phyloP scores from a whole-genome alignment of 2,797 vertebrate genomes.

The Serranus cabrilla region DNA sequence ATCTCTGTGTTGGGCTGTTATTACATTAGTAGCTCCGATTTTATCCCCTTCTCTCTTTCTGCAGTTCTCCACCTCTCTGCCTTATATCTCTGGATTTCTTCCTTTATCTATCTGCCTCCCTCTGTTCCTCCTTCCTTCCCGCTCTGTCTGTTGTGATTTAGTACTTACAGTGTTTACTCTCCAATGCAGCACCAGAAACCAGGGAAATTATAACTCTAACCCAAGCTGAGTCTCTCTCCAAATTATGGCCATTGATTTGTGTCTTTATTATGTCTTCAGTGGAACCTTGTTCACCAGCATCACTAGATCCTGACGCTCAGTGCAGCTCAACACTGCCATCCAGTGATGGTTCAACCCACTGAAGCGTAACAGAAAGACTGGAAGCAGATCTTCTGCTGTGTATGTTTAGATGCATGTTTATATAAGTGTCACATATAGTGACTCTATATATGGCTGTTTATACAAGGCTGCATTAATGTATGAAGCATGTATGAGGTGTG shows the following conservation, averaged over 20 bases:
- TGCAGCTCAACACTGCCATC: constrained; percentile 87
- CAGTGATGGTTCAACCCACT: constrained; percentile 66
- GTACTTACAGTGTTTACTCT: constrained; percentile 78
- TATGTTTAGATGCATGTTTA: constrained; percentile 10
- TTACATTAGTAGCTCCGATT: constrained; percentile 79
- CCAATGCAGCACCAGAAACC: constrained; percentile 68
- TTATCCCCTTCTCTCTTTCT: constrained; percentile 59
- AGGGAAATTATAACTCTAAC: constrained; percentile 79
- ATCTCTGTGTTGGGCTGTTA: constrained; percentile 78
- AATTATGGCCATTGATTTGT: constrained; percentile 87
- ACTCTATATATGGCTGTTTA: constrained; percentile 6
- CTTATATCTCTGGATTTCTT: constrained; percentile 45
- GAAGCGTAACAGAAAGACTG: constrained; percentile 12
- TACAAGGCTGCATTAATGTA: constrained; percentile 3
- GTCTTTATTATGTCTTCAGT: constrained; percentile 85
- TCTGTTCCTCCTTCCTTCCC: constrained; percentile 43
- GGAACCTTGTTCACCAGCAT: constrained; percentile 61
- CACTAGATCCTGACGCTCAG: constrained; percentile 22
- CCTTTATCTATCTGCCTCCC: constrained; percentile 42
- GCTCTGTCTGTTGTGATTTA: constrained; percentile 70
- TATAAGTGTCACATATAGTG: constrained; percentile 18
- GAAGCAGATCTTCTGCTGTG: constrained; percentile 7
- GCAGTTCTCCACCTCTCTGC: constrained; percentile 41
- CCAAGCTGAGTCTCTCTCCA: constrained; percentile 76
- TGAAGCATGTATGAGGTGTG: neutral